Evolutionary conservation across 2,888 invertebrate genomes (phyloP).

Genomic region (Galerucella calmariensis): DNA sequence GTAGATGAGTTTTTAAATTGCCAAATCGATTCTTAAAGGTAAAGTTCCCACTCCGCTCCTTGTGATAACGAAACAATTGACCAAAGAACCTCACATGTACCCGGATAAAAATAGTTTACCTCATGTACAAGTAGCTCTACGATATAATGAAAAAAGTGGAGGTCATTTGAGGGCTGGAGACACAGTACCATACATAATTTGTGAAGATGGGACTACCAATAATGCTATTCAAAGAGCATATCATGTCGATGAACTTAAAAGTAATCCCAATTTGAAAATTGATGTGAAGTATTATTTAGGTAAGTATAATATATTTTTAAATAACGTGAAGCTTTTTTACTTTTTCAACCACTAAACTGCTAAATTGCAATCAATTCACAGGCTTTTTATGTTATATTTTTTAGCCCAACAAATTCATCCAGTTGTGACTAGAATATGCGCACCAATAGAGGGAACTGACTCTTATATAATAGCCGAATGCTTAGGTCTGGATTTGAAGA

Average conservation of each 20-base stretch:
- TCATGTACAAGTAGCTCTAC: conserved; percentile 89
- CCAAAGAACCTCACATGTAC: conserved; percentile 94
- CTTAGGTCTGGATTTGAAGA: conserved; percentile 77
- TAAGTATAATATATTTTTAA: neutral
- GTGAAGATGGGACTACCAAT: conserved; percentile 85
- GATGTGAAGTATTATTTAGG: conserved; percentile 91
- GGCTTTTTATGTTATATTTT: conserved; percentile 67
- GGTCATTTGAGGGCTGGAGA: conserved; percentile 90
- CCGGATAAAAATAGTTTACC: conserved; percentile 83
- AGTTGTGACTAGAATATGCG: conserved; percentile 93
- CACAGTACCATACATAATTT: conserved; percentile 95
- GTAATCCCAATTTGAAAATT: conserved; percentile 73
- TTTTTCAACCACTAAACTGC: too few species aligned
- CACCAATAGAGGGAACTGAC: conserved; percentile 95
- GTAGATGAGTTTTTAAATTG: too few species aligned
- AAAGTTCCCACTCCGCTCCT: conserved; percentile 80
- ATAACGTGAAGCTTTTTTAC: neutral
- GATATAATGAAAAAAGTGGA: conserved; percentile 85
- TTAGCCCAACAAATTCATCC: conserved; percentile 96
- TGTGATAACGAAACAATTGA: conserved; percentile 93
- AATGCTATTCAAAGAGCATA: conserved; percentile 92
- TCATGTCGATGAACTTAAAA: conserved; percentile 90
- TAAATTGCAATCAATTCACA: neutral
- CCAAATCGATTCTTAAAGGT: conserved; percentile 54
- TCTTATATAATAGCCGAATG: conserved; percentile 89